Base-by-base conservation (phyloP, 64 coral and sea anemone species). In the Platygyra sinensis region DNA sequence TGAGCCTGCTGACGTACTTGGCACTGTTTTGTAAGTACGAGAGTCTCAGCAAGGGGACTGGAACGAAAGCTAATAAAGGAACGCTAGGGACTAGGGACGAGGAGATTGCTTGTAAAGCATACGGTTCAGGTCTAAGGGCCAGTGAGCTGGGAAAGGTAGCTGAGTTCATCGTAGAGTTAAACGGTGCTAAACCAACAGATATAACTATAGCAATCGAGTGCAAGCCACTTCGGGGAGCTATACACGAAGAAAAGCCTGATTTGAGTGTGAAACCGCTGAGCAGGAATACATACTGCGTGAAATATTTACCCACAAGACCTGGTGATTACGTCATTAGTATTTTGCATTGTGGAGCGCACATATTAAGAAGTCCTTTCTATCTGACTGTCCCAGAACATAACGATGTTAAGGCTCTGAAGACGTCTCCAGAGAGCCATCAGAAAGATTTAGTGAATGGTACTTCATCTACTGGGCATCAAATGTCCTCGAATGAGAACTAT, bases 121-220 rank as follows among this genome's bases (percentile, higher is more conserved):
- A 97, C 59, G 95, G 95, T 2, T 82, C 95, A 2, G 95, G 95
- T 1, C 61, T 97, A 60, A 93, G 93, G 64, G 87, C 84, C 1
- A 92, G 95, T 22, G 95, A 97, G 20, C 83, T 97, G 14, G 95
- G 95, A 13, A 97, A 97, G 54, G 88, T 97, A 30, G 95, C 95
- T 1, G 95, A 97, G 85, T 97, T 97, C 36, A 75, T 94, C 30
- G 92, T 97, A 7, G 91, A 99, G 73, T 63, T 99, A 15, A 92
- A 99, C 30, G 94, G 94, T 42, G 97, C 94, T 4, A 99, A 96
- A 84, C 86, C 97, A 15, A 95, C 91, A 4, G 97, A 99, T 18
- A 93, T 99, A 46, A 99, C 97, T 6, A 95, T 99, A 38, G 94
- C 97, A 60, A 93, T 99, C n/a, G 97, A 99, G 86, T 99, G 91